Evolutionary conservation across 2,888 invertebrate genomes (phyloP).

Genomic region (Sipunculus nudus): DNA sequence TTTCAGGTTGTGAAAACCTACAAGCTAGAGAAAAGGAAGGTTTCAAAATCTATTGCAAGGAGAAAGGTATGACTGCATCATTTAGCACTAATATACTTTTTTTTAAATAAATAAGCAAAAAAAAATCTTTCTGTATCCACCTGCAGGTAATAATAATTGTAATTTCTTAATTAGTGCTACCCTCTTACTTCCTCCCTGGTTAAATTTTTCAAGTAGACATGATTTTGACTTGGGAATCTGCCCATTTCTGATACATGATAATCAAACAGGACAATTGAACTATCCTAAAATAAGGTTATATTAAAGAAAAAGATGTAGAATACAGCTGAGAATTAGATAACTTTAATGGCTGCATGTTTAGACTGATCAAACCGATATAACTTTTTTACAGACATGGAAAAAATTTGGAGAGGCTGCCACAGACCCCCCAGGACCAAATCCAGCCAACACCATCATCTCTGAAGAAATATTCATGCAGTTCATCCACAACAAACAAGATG

Average conservation of each 20-base stretch:
- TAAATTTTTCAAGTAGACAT: no score
- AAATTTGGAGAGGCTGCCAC: slow-evolving; percentile 92
- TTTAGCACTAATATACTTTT: slow-evolving; percentile 5
- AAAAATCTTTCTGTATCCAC: no score
- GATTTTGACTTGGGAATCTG: no score
- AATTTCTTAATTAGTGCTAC: no score
- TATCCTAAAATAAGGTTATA: no score
- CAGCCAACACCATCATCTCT: slow-evolving; percentile 94
- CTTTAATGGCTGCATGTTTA: background rate
- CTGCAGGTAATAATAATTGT: no score
- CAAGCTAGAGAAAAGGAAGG: slow-evolving; percentile 87
- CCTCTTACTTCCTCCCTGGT: no score
- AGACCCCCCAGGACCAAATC: slow-evolving; percentile 97
- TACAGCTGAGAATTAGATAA: no score
- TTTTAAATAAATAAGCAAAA: no score
- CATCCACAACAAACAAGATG: slow-evolving; percentile 67
- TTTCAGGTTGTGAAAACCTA: slow-evolving; percentile 75
- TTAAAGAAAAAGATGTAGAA: no score
- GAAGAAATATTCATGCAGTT: slow-evolving; percentile 88
- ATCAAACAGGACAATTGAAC: no score
- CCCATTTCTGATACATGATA: no score
- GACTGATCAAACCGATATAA: background rate
- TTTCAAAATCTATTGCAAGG: slow-evolving; percentile 83
- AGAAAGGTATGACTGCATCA: slow-evolving; percentile 73
- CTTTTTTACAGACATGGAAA: slow-evolving; percentile 76